Percentiles rank a stretch among this genome's conserved stretches.
Conservation (phyloP, 1,140 invertebrate species). For the Coelopa frigida region DNA sequence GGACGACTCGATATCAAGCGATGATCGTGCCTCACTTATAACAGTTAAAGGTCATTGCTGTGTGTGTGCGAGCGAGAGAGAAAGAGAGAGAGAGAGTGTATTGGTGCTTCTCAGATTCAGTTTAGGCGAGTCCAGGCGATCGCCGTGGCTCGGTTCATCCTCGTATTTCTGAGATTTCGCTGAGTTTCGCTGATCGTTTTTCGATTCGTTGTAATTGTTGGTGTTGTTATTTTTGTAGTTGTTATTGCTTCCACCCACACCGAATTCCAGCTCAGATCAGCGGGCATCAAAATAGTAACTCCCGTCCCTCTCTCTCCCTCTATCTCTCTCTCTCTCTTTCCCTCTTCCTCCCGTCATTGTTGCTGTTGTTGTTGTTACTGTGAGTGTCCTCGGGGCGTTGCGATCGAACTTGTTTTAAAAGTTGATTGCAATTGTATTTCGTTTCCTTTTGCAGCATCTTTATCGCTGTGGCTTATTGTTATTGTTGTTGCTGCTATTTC, state of each 20-base stretch:
- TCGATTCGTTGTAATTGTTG: neutral
- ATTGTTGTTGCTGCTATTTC: no score
- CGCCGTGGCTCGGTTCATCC: no score
- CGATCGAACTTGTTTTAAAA: conserved; percentile 42
- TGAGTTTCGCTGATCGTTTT: no score
- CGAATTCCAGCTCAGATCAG: neutral
- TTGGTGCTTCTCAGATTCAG: no score
- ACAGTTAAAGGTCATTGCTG: conserved; percentile 21
- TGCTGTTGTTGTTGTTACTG: conserved; percentile 4
- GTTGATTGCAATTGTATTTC: conserved; percentile 29
- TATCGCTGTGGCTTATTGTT: conserved; percentile 16
- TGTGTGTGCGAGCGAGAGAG: conserved; percentile 8
- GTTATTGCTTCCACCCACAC: neutral
- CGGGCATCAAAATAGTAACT: neutral
- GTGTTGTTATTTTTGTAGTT: neutral
- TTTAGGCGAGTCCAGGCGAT: no score
- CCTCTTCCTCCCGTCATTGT: neutral
- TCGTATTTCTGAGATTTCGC: no score
- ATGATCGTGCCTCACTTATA: conserved; percentile 21
- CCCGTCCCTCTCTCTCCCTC: neutral
- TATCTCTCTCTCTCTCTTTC: neutral
- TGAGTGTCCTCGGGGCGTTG: conserved; percentile 24
- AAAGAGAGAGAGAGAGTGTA: neutral
- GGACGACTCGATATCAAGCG: no score
- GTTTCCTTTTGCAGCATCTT: neutral